Percentiles rank a stretch among this genome's conserved stretches.
These are phyloP conservation scores for Phaetusa simplex DNA, from an alignment of 2,113 vertebrate genomes.

Conservation along the genomic window DNA sequence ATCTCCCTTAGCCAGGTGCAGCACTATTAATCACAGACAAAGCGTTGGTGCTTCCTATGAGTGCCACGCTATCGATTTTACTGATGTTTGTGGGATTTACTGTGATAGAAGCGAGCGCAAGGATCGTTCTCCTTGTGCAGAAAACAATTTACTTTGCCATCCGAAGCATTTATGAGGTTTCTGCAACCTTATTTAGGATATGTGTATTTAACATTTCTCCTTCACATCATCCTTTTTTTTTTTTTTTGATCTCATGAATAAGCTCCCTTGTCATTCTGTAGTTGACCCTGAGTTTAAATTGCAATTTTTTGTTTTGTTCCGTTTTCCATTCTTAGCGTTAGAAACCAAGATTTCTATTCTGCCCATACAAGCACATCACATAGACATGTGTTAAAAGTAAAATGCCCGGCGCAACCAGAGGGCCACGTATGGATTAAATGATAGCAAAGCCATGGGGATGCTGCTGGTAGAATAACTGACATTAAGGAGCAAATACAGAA, in stretches of 20 bases:
- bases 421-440: rapidly evolving
- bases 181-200: not conserved
- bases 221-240: not conserved
- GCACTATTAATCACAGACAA: not conserved
- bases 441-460: not conserved
- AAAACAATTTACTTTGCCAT: not conserved
- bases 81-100: not conserved
- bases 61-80: not conserved
- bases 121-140: not conserved
- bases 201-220: not conserved
- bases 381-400: not conserved
- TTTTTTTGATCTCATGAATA: not conserved
- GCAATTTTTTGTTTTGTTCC: not conserved
- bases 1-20: not conserved
- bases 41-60: rapidly evolving
- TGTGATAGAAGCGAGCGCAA: not conserved
- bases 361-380: not conserved
- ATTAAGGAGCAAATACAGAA: not conserved
- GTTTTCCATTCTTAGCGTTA: not conserved
- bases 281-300: not conserved
- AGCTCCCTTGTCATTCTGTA: not conserved
- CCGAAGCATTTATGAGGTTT: not conserved
- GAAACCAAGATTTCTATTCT: not conserved
- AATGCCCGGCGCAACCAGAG: not conserved
- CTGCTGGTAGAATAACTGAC: not conserved